Base-by-base conservation (phyloP, 37 sponge, comb jelly and placozoan species). In the Eunapius fragilis region DNA sequence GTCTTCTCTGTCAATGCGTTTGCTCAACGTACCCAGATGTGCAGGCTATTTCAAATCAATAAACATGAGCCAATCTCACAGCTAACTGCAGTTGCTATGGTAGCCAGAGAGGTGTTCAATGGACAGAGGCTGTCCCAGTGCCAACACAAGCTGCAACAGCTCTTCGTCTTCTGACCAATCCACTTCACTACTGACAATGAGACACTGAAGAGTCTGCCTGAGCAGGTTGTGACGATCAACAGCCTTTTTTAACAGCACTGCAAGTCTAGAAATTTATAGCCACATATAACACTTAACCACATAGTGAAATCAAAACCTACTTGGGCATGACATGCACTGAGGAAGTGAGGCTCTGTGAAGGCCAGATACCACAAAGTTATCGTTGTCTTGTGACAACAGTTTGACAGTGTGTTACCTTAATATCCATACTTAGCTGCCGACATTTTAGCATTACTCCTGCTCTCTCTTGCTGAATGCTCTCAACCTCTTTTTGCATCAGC, bases 111-210 rank as follows among this genome's bases (percentile, higher is more conserved):
- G 41, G 41, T 41, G 3, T 41, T 19, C 58, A 58, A 58, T 4
- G 58, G 58, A 33, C 25, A 76, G 76, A 37, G 73, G 31, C 22
- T 76, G 38, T 36, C 75, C 84, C n/a, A 83, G 67, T 0, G 13
- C 31, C 75, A 83, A 33, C 26, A 75, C 67, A 67, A 87, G 82
- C 36, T 87, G 27, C 23, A 68, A 58, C 17, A 87, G 82, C 2
- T 74, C 69, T n/a, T 87, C 74, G 27, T 74, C 75, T 27, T 86
- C 17, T 9, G 76, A 75, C 87, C 87, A 87, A 37, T 81, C 82
- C 69, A 87, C 82, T 25, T 70, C 82, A 81, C 82, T 81, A 13
- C 82, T 70, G 27, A 31, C 76, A 14, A 87, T 87, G 28, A 87
- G 14, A 14, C 82, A 37, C 48, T 80, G 74, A 12, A 81, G 73